Evolutionary conservation across 1,140 invertebrate species (phyloP), one percentile per base, ranked within the genome.

Genomic region (Heliconius congener): DNA sequence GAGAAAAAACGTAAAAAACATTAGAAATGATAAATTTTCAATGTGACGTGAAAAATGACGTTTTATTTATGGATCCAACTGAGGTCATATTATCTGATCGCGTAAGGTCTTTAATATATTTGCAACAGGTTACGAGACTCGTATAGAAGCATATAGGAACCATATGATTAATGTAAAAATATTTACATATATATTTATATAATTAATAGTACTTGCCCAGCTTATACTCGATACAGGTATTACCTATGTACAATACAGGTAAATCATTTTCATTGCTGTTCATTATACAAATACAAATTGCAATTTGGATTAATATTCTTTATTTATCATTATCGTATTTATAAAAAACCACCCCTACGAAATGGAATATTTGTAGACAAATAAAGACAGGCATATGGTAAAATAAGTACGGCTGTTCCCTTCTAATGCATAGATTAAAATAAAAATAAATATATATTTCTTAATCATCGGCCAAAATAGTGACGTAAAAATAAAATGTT

Each of bases 11-110:
- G n/a, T 37, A 8, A n/a, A 90, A 90, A 89, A 90, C 85, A 52
- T 83, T 77, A 74, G 84, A 93, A 92, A 91, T 94, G 90, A 92
- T 92, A 92, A 92, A 92, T 91, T 89, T 87, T 87, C 87, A 83
- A 75, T 84, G 84, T 80, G 83, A 87, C 81, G 84, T 90, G 87
- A 91, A 90, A 90, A 91, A 92, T 92, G 84, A 88, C 88, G 86
- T 75, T 91, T 91, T 92, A 94, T 94, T 93, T 93, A 92, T 93
- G 73, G 34, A 46, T 79, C 46, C 70, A 19, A 72, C 76, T 70
- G 34, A 77, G 76, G 76, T 77, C 76, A 34, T 6, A 70, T 76
- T 76, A 77, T 77, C 76, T 77, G 70, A 77, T 77, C 46, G 34
- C 71, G n/a, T 77, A 77, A 50, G 6, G 46, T 66, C 34, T 71